Percentiles rank a stretch among this genome's conserved stretches.
Evolutionary conservation across 1,140 invertebrate species (phyloP).

Genomic region (Drosophila pseudoobscura): DNA sequence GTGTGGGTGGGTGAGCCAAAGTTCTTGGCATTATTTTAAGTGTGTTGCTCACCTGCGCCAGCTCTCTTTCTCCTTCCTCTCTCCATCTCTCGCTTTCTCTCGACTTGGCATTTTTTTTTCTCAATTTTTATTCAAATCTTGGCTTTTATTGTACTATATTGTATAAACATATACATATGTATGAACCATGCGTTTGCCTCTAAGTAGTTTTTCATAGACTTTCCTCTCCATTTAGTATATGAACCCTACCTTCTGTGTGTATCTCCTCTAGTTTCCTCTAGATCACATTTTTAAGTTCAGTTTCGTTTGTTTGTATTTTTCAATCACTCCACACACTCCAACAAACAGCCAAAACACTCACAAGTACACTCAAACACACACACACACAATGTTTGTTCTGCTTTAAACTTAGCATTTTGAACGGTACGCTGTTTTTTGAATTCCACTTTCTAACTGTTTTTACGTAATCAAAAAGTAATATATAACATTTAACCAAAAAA

Average conservation of each 20-base stretch:
- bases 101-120: constrained; percentile 63
- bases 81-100: constrained; percentile 14
- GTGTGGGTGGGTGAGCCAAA: constrained; percentile 52
- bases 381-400: constrained; percentile 41
- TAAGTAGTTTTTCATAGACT: constrained; percentile 34
- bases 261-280: constrained; percentile 15
- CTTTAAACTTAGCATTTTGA: constrained; percentile 59
- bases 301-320: constrained; percentile 16
- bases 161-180: constrained; percentile 14
- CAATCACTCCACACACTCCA: not conserved
- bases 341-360: not conserved
- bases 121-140: constrained; percentile 65
- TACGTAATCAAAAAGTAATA: constrained; percentile 83
- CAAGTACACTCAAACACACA: constrained; percentile 16
- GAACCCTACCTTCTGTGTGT: too few species aligned
- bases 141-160: constrained; percentile 29
- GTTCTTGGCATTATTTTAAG: constrained; percentile 78
- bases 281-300: constrained; percentile 24
- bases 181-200: constrained; percentile 36
- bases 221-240: not conserved
- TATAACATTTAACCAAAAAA: constrained; percentile 62
- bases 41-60: constrained; percentile 65
- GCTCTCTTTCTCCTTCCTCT: constrained; percentile 9
- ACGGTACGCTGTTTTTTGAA: constrained; percentile 69
- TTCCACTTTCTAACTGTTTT: constrained; percentile 57